Conservation (phyloP, 1,140 invertebrate genomes). For the Xylocopa sonorina region DNA sequence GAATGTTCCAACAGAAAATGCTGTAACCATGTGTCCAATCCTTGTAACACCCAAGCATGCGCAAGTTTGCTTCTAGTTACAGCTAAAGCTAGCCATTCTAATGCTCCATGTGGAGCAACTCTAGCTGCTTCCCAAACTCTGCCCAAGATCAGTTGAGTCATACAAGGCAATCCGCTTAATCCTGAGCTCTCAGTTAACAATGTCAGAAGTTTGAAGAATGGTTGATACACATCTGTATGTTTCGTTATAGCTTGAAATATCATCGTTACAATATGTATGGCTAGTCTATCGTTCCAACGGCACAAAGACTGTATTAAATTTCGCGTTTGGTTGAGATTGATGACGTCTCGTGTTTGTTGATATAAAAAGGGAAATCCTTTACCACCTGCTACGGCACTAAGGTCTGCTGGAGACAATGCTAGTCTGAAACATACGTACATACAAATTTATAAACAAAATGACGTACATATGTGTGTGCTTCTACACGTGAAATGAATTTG, state of each 20-base stretch:
- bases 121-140: slow-evolving; percentile 96
- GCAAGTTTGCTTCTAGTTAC: slow-evolving; percentile 94
- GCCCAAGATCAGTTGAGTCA: slow-evolving; percentile 92
- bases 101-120: slow-evolving; percentile 92
- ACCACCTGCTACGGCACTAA: slow-evolving; percentile 91
- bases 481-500: neutral
- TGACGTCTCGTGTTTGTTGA: slow-evolving; percentile 96
- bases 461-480: neutral
- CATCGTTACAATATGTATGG: slow-evolving; percentile 92
- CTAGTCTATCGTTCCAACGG: slow-evolving; percentile 93
- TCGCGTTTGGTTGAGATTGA: slow-evolving; percentile 95
- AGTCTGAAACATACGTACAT: slow-evolving; percentile 81
- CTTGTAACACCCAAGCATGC: slow-evolving; percentile 93
- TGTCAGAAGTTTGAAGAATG: slow-evolving; percentile 95
- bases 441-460: too few relatives aligned
- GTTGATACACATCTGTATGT: slow-evolving; percentile 93
- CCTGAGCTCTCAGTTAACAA: slow-evolving; percentile 89
- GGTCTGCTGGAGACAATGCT: slow-evolving; percentile 90
- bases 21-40: slow-evolving; percentile 94
- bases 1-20: slow-evolving; percentile 92
- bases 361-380: slow-evolving; percentile 97
- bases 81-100: slow-evolving; percentile 93
- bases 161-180: slow-evolving; percentile 89
- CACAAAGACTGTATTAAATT: slow-evolving; percentile 96
- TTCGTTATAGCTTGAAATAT: slow-evolving; percentile 94